phyloP scores from a whole-genome alignment of 1,140 invertebrate species.

The Drosophila orena region DNA sequence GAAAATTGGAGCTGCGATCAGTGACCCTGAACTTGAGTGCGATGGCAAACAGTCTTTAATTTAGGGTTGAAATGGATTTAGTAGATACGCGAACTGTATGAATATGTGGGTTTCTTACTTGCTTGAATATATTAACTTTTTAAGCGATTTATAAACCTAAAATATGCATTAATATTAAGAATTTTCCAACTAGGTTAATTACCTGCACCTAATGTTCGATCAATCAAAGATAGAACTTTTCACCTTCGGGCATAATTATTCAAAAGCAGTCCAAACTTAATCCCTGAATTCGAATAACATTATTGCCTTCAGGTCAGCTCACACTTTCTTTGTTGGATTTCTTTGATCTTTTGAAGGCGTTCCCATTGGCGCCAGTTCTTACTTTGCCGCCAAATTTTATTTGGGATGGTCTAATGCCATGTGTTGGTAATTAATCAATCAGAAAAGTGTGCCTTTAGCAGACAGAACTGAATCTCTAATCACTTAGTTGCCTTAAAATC shows the following conservation, averaged over 20 bases:
- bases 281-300: not conserved
- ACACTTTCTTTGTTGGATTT: constrained; percentile 10
- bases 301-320: constrained; percentile 12
- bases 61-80: not conserved
- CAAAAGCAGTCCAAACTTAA: constrained; percentile 7
- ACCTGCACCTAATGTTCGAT: constrained; percentile 7
- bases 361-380: constrained; percentile 27
- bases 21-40: constrained; percentile 31
- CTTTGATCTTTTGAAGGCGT: constrained; percentile 12
- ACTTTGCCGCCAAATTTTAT: constrained; percentile 22
- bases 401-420: not conserved
- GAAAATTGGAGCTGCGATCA: constrained; percentile 14
- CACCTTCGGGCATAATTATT: constrained; percentile 25
- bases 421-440: constrained; percentile 7
- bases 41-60: not conserved
- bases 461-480: not conserved
- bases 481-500: not conserved
- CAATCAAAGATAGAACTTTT: constrained; percentile 43
- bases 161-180: too few relatives aligned
- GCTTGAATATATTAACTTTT: too few relatives aligned
- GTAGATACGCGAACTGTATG: too few relatives aligned
- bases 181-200: not conserved
- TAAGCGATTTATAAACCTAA: too few relatives aligned
- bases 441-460: not conserved
- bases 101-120: too few relatives aligned